A percentile compares a stretch with the other conserved stretches of the same genome.
These are phyloP conservation scores for Lapara coniferarum DNA, from an alignment of 2,888 invertebrate species.

Conservation along the genomic window DNA sequence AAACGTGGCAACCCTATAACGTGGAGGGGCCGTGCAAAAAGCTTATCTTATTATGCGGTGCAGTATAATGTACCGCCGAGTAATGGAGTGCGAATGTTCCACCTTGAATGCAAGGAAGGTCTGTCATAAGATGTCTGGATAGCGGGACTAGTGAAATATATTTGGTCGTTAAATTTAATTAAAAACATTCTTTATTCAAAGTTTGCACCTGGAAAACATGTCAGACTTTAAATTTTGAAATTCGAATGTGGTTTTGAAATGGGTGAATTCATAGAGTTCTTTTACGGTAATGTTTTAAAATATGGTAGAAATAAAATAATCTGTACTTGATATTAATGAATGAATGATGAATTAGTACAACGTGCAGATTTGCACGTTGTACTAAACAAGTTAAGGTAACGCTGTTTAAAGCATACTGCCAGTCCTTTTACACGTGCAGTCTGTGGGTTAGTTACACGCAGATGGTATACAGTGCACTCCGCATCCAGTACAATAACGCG, in stretches of 20 bases:
- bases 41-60: constrained; percentile 22
- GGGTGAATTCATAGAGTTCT: too few species aligned
- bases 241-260: too few species aligned
- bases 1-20: constrained; percentile 8
- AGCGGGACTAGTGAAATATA: neutral
- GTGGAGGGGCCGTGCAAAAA: constrained; percentile 13
- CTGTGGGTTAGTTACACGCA: too few species aligned
- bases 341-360: too few species aligned
- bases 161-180: constrained; percentile 6
- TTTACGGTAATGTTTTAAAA: neutral
- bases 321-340: too few species aligned
- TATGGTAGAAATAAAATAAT: neutral
- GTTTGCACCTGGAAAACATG: neutral
- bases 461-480: too few species aligned
- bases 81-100: constrained; percentile 23
- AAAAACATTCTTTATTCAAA: neutral
- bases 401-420: too few species aligned
- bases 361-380: too few species aligned
- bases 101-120: constrained; percentile 17
- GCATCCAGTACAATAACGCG: too few species aligned
- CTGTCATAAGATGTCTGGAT: constrained; percentile 18
- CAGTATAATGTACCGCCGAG: constrained; percentile 20
- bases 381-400: too few species aligned
- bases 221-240: too few species aligned
- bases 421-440: too few species aligned